A percentile compares a stretch with the other conserved stretches of the same genome.
Conservation (phyloP, 2,888 invertebrate genomes). For the Perdita meconis region DNA sequence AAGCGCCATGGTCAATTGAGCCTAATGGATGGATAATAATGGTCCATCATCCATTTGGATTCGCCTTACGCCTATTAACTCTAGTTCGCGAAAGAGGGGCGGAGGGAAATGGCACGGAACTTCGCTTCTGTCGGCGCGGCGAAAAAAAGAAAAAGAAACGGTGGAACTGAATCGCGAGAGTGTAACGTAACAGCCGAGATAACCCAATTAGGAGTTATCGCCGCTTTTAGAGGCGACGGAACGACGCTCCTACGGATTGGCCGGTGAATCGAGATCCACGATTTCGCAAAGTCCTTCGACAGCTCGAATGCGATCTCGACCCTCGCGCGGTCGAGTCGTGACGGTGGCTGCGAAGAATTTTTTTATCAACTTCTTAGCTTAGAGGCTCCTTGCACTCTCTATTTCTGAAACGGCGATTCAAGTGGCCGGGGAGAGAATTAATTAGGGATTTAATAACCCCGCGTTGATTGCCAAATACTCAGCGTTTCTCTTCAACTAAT, state of each 20-base stretch:
- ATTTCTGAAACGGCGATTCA: too few species aligned
- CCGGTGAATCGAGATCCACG: conserved; percentile 22
- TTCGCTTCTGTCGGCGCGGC: not conserved
- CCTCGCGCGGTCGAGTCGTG: too few species aligned
- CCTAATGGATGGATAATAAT: conserved; percentile 54
- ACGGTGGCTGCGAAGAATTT: too few species aligned
- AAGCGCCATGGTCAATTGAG: conserved; percentile 56
- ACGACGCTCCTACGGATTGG: conserved; percentile 14
- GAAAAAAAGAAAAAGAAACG: too few species aligned
- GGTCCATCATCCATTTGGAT: conserved; percentile 53
- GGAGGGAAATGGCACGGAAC: not conserved
- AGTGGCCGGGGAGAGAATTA: too few species aligned
- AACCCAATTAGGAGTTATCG: conserved; percentile 72
- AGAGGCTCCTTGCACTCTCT: too few species aligned
- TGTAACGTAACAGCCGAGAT: conserved; percentile 67
- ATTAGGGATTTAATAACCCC: too few species aligned
- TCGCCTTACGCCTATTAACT: conserved; percentile 28
- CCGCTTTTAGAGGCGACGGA: conserved; percentile 49
- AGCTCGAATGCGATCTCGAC: too few species aligned
- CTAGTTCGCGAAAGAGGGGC: not conserved
- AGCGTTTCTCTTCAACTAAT: too few species aligned
- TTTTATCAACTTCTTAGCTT: too few species aligned
- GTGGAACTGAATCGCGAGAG: conserved; percentile 49
- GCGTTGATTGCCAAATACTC: too few species aligned
- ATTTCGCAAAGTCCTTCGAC: conserved; percentile 33